Evolutionary conservation across 2,888 invertebrate genomes (phyloP).

Genomic region (Esperia sulphurella): DNA sequence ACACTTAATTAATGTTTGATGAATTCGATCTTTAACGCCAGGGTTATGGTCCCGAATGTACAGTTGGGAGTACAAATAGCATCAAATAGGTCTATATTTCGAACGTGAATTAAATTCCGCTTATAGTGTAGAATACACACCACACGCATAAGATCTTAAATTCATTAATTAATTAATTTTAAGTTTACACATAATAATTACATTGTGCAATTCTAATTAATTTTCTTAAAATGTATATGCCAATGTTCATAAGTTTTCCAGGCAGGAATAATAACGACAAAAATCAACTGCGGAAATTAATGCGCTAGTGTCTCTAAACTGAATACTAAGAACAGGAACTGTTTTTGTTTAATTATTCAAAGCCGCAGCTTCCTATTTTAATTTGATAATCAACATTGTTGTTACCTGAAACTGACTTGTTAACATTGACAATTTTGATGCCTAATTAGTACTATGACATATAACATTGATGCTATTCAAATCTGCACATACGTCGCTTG

Average conservation of each 20-base stretch:
- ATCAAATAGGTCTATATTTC: not conserved
- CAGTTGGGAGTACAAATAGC: conserved; percentile 13
- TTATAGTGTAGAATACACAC: conserved; percentile 25
- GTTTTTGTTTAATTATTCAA: too few species aligned
- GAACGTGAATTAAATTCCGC: conserved; percentile 22
- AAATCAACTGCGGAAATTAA: not conserved
- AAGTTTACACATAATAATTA: conserved; percentile 22
- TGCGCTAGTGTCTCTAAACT: too few species aligned
- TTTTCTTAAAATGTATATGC: conserved; percentile 14
- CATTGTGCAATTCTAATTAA: conserved; percentile 25
- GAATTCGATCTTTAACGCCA: conserved; percentile 6
- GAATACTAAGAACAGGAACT: too few species aligned
- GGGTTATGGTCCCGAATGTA: conserved; percentile 25
- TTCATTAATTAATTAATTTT: conserved; percentile 23
- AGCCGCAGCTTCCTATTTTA: too few species aligned
- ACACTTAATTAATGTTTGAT: not conserved
- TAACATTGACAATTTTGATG: conserved; percentile 30
- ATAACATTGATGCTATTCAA: conserved; percentile 36
- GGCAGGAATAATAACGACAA: conserved; percentile 8
- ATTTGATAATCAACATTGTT: conserved; percentile 3
- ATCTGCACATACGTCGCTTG: conserved; percentile 14
- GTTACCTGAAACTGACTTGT: conserved; percentile 31
- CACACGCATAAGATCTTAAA: conserved; percentile 29
- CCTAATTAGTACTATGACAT: conserved; percentile 40
- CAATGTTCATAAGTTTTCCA: conserved; percentile 4